Evolutionary conservation across 2,113 vertebrate species (phyloP).

Genomic region (Pungitius pungitius): DNA sequence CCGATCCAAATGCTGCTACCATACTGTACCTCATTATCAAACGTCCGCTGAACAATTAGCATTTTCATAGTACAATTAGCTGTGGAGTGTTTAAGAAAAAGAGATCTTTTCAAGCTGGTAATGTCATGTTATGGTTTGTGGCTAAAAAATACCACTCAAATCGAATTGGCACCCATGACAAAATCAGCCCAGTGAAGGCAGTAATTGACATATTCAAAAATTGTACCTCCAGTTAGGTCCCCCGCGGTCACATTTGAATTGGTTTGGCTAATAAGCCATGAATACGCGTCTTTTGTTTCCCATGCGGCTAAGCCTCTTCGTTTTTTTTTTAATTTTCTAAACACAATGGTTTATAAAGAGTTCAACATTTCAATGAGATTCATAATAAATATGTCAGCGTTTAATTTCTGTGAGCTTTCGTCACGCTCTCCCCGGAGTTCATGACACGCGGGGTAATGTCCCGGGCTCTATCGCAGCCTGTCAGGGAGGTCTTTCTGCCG

Average conservation of each 20-base stretch:
- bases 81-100: background rate
- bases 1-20: slow-evolving; percentile 44
- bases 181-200: slow-evolving; percentile 51
- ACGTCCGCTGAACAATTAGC: slow-evolving; percentile 63
- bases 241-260: slow-evolving; percentile 63
- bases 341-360: slow-evolving; percentile 66
- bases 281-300: slow-evolving; percentile 51
- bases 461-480: slow-evolving; percentile 57
- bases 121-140: slow-evolving; percentile 63
- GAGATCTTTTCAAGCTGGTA: slow-evolving; percentile 55
- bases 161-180: slow-evolving; percentile 64
- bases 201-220: slow-evolving; percentile 76
- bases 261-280: slow-evolving; percentile 62
- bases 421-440: slow-evolving; percentile 59
- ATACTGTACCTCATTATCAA: slow-evolving; percentile 58
- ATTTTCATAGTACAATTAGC: slow-evolving; percentile 53
- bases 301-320: slow-evolving; percentile 45
- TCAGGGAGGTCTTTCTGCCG: slow-evolving; percentile 68
- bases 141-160: slow-evolving; percentile 55
- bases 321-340: slow-evolving; percentile 23
- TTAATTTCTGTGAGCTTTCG: slow-evolving; percentile 61
- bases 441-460: slow-evolving; percentile 59
- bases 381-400: slow-evolving; percentile 69
- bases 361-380: slow-evolving; percentile 70
- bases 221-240: slow-evolving; percentile 57